These are phyloP conservation scores for Lepidostoma basale DNA, from an alignment of 1,140 invertebrate species.

Conservation along the genomic window DNA sequence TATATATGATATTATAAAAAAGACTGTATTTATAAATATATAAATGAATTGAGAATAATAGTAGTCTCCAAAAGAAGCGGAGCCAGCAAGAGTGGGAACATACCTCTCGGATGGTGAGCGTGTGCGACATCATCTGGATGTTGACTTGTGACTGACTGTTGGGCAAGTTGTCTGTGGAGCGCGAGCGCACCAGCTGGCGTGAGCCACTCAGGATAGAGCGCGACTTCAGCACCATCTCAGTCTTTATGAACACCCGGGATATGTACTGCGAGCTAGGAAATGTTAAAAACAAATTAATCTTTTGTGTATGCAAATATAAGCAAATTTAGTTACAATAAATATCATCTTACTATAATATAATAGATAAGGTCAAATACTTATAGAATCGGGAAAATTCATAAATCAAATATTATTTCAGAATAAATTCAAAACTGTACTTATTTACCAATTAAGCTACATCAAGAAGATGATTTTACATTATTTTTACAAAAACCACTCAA, in stretches of 20 bases:
- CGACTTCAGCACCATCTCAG: slow-evolving; percentile 89
- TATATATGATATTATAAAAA: background rate
- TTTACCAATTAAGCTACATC: too few species aligned
- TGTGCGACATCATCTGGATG: slow-evolving; percentile 92
- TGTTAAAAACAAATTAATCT: slow-evolving; percentile 6
- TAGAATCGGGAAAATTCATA: too few species aligned
- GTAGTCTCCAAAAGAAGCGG: too few species aligned
- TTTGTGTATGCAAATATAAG: too few species aligned
- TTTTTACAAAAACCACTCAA: too few species aligned
- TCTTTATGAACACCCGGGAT: slow-evolving; percentile 86
- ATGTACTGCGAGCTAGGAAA: slow-evolving; percentile 82
- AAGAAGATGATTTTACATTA: too few species aligned
- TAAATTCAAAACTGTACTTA: too few species aligned
- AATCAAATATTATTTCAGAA: too few species aligned
- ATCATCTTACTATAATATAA: background rate
- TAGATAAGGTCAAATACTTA: too few species aligned
- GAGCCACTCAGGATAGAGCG: slow-evolving; percentile 73
- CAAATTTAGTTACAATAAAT: too few species aligned
- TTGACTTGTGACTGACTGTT: slow-evolving; percentile 90
- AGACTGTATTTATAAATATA: too few species aligned
- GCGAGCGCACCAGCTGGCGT: slow-evolving; percentile 73
- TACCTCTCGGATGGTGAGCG: slow-evolving; percentile 90
- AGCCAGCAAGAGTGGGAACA: background rate
- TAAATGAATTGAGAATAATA: too few species aligned
- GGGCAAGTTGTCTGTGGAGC: slow-evolving; percentile 86